Base-by-base conservation (phyloP, 2,797 vertebrate genomes). In the Pseudotriccus pelzelni region DNA sequence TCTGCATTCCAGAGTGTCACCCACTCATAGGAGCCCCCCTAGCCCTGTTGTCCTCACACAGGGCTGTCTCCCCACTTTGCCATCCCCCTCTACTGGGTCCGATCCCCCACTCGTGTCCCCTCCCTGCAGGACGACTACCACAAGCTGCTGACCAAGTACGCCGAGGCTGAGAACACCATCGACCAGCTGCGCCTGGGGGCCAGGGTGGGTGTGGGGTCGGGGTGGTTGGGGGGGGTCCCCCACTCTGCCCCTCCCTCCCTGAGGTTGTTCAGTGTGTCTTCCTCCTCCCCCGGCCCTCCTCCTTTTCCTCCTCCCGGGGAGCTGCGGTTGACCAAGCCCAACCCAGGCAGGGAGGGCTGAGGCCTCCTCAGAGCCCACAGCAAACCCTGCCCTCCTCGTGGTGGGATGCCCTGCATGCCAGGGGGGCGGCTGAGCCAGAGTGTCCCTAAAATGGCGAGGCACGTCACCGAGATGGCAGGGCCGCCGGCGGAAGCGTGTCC, bases 101-200 rank as follows among this genome's bases (percentile, higher is more conserved):
- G 10, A 5, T 62, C 75, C 16, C 79, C 66, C 47, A 21, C 50
- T 2, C 15, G 3, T 49, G 67, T 76, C 63, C 70, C 70, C 66
- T 55, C 43, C 59, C 60, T 3, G 2, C 92, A 99, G 99, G 99
- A 99, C 17, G 98, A 99, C 92, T 98, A 99, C 95, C 98, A 98
- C 97, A 99, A 96, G 91, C 98, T 99, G 96, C 98, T 99, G 96
- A 99, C 98, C 76, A 99, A 99, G 97, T 98, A 99, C 0, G 99
- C 99, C 0, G 99, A 99, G 93, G 99, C 99, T 0, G 98, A 99
- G 94, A 99, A 99, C 97, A 99, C 99, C 89, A 99, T 99, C 22
- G 99, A 99, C 98, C 98, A 98, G 62, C 98, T 99, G 86, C 98
- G 99, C 56, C 98, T 99, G 53, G 98, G 98, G 23, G 99, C 98